Evolutionary conservation across 2,797 vertebrate species (phyloP).

Genomic region (Bothrops alternatus): DNA sequence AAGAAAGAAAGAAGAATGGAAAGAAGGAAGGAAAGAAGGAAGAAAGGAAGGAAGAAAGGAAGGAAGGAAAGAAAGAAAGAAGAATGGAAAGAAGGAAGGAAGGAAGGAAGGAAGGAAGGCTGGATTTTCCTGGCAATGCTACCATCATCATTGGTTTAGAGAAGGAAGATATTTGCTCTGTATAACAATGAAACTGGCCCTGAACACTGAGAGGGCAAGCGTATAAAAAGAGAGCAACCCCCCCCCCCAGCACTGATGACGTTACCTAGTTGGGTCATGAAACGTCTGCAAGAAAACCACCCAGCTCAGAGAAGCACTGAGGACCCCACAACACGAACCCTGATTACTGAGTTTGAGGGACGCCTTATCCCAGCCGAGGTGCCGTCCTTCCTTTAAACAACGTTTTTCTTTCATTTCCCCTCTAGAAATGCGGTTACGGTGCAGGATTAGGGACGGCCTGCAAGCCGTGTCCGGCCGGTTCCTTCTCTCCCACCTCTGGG

Average conservation of each 20-base stretch:
- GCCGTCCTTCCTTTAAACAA: not conserved
- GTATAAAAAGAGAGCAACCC: not conserved
- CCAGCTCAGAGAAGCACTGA: too few relatives aligned
- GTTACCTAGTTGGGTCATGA: not conserved
- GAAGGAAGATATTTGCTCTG: not conserved
- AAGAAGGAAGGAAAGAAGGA: too few relatives aligned
- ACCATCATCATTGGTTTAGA: too few relatives aligned
- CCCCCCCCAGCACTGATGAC: not conserved
- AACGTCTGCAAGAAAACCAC: not conserved
- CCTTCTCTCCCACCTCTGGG: conserved; percentile 76
- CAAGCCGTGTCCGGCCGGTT: conserved; percentile 74
- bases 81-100: too few relatives aligned
- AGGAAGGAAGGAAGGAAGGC: not conserved
- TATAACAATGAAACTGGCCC: not conserved
- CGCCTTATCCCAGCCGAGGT: too few relatives aligned
- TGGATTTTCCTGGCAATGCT: not conserved
- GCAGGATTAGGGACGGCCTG: conserved; percentile 69
- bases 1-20: too few relatives aligned
- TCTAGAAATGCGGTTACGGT: conserved; percentile 71
- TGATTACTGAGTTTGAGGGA: too few relatives aligned
- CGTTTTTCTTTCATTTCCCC: not conserved
- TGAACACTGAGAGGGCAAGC: too few relatives aligned
- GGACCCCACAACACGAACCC: not conserved
- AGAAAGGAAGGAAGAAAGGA: too few relatives aligned
- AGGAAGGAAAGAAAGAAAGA: too few relatives aligned